Conservation (phyloP, 2,888 invertebrate species). For the Chelonus formosanus region DNA sequence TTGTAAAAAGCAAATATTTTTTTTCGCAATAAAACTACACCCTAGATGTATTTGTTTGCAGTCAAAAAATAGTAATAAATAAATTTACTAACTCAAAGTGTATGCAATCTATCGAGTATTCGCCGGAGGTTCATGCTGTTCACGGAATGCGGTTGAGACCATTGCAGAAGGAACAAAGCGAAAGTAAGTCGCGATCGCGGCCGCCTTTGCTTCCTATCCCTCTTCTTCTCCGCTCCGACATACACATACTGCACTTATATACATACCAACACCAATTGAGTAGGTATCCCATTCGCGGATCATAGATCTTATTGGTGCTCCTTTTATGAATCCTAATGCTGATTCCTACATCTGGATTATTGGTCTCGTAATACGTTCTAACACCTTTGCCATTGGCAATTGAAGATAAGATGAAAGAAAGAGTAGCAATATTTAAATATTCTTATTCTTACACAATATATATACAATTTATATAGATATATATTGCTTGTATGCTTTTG, state of each 20-base stretch:
- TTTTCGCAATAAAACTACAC: too few relatives aligned
- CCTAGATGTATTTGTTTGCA: too few relatives aligned
- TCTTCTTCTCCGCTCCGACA: constrained; percentile 15
- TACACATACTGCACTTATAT: constrained; percentile 13
- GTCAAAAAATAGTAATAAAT: too few relatives aligned
- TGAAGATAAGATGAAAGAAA: neutral
- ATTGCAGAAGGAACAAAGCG: constrained; percentile 42
- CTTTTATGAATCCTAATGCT: constrained; percentile 25
- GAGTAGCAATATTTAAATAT: too few relatives aligned
- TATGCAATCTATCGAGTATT: constrained; percentile 19
- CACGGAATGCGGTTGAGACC: constrained; percentile 40
- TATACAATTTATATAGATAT: constrained; percentile 1
- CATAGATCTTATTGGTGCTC: constrained; percentile 21
- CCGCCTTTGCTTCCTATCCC: constrained; percentile 28
- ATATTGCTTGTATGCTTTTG: constrained; percentile 10
- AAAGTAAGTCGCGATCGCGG: constrained; percentile 43
- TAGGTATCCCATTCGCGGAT: constrained; percentile 13
- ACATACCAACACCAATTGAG: constrained; percentile 23
- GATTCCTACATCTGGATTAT: constrained; percentile 9
- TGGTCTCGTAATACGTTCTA: neutral
- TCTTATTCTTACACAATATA: neutral
- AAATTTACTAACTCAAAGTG: neutral
- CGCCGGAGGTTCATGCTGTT: constrained; percentile 39
- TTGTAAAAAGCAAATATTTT: too few relatives aligned
- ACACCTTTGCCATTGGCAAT: constrained; percentile 3